phyloP scores from a whole-genome alignment of 2,888 invertebrate species.

The Epicampocera succincta region DNA sequence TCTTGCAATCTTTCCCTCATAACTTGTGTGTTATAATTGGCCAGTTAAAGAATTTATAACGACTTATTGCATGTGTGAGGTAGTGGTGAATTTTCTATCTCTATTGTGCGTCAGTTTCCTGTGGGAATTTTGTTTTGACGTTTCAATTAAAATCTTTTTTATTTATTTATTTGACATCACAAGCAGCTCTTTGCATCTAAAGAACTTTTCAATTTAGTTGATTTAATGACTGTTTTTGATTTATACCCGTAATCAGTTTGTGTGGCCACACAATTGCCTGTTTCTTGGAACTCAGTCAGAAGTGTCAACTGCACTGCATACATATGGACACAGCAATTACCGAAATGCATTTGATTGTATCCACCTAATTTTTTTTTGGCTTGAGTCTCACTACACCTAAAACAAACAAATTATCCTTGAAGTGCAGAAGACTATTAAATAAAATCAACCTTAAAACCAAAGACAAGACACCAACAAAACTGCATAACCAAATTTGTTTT shows the following conservation, averaged over 20 bases:
- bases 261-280: slow-evolving; percentile 52
- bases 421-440: slow-evolving; percentile 35
- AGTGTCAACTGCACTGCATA: background rate
- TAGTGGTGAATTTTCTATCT: slow-evolving; percentile 12
- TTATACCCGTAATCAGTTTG: slow-evolving; percentile 48
- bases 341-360: background rate
- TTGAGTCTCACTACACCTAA: slow-evolving; percentile 36
- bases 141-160: slow-evolving; percentile 63
- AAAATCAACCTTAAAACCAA: slow-evolving; percentile 17
- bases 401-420: slow-evolving; percentile 62
- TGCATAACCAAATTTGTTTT: slow-evolving; percentile 12
- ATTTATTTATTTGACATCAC: background rate
- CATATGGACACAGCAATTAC: slow-evolving; percentile 7
- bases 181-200: slow-evolving; percentile 16
- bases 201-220: slow-evolving; percentile 14
- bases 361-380: slow-evolving; percentile 34
- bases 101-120: slow-evolving; percentile 58
- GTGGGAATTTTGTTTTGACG: slow-evolving; percentile 68
- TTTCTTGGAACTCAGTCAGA: slow-evolving; percentile 13
- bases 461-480: slow-evolving; percentile 32
- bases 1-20: slow-evolving; percentile 28
- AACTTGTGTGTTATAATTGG: slow-evolving; percentile 27
- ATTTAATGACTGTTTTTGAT: slow-evolving; percentile 15
- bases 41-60: slow-evolving; percentile 4
- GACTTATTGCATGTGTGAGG: slow-evolving; percentile 42